These are phyloP conservation scores for Microctenopoma stevenorrisi DNA, from an alignment of 2,797 vertebrate species.

Conservation along the genomic window DNA sequence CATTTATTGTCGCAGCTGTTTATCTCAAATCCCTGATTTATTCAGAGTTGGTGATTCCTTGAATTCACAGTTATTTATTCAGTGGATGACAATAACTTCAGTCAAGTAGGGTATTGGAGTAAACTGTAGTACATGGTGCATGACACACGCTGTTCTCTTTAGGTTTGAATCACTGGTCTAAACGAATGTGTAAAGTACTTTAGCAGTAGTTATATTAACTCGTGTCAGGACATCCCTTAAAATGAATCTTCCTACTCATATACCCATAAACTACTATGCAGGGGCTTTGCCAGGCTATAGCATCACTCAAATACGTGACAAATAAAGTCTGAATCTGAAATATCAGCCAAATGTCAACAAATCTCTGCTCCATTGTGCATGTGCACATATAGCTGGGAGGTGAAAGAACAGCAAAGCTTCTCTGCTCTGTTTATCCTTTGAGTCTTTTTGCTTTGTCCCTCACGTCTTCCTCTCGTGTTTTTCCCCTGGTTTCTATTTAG, in stretches of 20 bases:
- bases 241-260: slow-evolving; percentile 47
- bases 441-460: slow-evolving; percentile 32
- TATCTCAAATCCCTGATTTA: slow-evolving; percentile 39
- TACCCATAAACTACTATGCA: slow-evolving; percentile 43
- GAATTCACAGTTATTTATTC: slow-evolving; percentile 6
- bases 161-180: background rate
- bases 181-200: background rate
- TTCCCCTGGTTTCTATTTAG: slow-evolving; percentile 53
- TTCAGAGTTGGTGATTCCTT: slow-evolving; percentile 11
- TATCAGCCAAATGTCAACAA: slow-evolving; percentile 46
- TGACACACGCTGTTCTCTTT: too few species aligned
- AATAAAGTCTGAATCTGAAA: too few species aligned
- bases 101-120: background rate
- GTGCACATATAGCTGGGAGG: slow-evolving; percentile 30
- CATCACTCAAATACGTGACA: slow-evolving; percentile 25
- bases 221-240: slow-evolving; percentile 10
- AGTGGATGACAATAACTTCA: background rate
- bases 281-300: slow-evolving; percentile 15
- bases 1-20: slow-evolving; percentile 13
- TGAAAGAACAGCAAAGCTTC: slow-evolving; percentile 43
- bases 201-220: too few species aligned
- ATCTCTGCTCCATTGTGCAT: slow-evolving; percentile 42
- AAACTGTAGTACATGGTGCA: background rate
- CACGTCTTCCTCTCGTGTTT: slow-evolving; percentile 38
- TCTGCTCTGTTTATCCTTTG: slow-evolving; percentile 28